A percentile compares a stretch with the other conserved stretches of the same genome.
Evolutionary conservation across 2,113 vertebrate species (phyloP).

Genomic region (Eulemur macaco): DNA sequence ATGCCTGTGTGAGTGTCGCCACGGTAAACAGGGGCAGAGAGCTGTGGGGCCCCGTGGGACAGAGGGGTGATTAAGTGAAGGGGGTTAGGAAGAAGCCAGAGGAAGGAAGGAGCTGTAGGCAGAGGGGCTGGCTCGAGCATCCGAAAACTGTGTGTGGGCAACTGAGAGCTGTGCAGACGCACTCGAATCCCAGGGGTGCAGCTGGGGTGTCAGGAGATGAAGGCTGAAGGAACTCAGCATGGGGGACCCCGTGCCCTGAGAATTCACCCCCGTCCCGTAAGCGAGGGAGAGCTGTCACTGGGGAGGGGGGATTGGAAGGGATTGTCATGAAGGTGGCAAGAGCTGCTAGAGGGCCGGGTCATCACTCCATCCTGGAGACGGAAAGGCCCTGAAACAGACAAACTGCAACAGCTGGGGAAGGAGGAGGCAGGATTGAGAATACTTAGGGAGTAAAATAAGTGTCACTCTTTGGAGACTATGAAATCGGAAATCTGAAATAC

Average conservation of each 20-base stretch:
- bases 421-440: background rate
- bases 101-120: background rate
- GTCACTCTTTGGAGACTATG: background rate
- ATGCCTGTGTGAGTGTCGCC: background rate
- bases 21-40: background rate
- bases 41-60: accelerated
- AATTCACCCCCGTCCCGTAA: accelerated
- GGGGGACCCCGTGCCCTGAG: background rate
- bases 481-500: background rate
- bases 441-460: background rate
- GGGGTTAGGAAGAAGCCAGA: background rate
- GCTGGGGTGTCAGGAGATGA: background rate
- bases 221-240: background rate
- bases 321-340: background rate
- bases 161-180: background rate
- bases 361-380: accelerated
- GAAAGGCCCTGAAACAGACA: background rate
- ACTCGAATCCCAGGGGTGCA: accelerated
- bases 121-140: background rate
- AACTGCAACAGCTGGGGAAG: accelerated
- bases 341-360: background rate
- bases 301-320: background rate
- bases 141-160: accelerated
- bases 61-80: background rate
- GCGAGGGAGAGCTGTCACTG: background rate